phyloP scores from a whole-genome alignment of 1,140 invertebrate species.

The Danaus plexippus region DNA sequence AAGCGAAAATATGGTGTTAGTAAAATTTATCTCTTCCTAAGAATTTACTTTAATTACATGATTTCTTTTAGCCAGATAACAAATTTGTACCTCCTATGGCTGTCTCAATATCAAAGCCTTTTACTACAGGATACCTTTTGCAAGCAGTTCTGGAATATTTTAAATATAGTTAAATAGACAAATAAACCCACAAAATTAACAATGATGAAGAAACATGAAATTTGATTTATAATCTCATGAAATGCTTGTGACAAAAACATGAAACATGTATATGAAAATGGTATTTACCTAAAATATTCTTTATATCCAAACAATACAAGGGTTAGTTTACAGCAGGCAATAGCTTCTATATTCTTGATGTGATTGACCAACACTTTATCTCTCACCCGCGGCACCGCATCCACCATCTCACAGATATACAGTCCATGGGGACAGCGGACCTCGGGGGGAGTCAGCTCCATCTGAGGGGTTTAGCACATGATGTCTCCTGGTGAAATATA shows the following conservation, averaged over 20 bases:
- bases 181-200: not conserved
- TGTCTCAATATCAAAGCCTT: not conserved
- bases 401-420: constrained; percentile 29
- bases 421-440: constrained; percentile 31
- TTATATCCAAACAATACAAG: constrained; percentile 45
- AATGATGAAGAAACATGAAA: no score
- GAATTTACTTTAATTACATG: no score
- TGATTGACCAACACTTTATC: constrained; percentile 21
- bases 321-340: constrained; percentile 31
- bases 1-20: no score
- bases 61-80: no score
- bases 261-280: no score
- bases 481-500: no score
- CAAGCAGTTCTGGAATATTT: not conserved
- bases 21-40: no score
- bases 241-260: no score
- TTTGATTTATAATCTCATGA: no score
- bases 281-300: constrained; percentile 54
- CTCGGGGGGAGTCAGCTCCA: constrained; percentile 20
- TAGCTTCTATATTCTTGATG: constrained; percentile 13
- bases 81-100: no score
- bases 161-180: constrained; percentile 7
- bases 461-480: constrained; percentile 18
- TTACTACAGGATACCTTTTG: not conserved
- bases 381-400: constrained; percentile 24